Percentiles rank a stretch among this genome's conserved stretches.
phyloP scores from a whole-genome alignment of 1,140 invertebrate genomes.

The Zophobas atratus region DNA sequence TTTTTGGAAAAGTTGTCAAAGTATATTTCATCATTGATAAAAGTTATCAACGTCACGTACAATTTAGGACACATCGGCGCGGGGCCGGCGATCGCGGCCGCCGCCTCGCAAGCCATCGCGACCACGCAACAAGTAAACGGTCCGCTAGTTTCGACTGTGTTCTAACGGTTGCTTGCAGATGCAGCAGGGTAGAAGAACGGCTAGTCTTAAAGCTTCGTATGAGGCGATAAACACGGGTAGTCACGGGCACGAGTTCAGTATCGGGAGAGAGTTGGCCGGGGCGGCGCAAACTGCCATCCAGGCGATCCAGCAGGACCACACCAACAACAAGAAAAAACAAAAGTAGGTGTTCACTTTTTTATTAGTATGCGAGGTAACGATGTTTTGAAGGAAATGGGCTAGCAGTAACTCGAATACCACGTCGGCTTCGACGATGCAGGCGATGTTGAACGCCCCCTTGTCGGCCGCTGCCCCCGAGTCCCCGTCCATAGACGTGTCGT shows the following conservation, averaged over 20 bases:
- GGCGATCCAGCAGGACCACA: constrained; percentile 74
- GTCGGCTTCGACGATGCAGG: constrained; percentile 54
- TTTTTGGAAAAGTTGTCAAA: too few species aligned
- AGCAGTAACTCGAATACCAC: constrained; percentile 52
- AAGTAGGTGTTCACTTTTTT: constrained; percentile 68
- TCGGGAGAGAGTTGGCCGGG: constrained; percentile 80
- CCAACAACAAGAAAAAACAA: constrained; percentile 77
- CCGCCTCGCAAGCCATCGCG: constrained; percentile 96
- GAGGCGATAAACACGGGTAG: constrained; percentile 84
- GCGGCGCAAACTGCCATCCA: constrained; percentile 86
- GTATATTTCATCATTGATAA: too few species aligned
- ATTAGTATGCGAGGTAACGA: constrained; percentile 18
- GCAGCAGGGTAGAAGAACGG: constrained; percentile 94
- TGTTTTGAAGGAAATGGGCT: constrained; percentile 54
- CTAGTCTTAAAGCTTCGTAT: constrained; percentile 95
- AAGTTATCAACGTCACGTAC: constrained; percentile 65
- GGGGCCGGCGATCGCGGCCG: constrained; percentile 92
- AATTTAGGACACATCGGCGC: constrained; percentile 78
- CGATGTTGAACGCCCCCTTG: constrained; percentile 49
- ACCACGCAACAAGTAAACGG: constrained; percentile 89
- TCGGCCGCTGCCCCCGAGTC: constrained; percentile 57
- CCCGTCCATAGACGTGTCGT: constrained; percentile 57
- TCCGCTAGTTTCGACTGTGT: background rate
- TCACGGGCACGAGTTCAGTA: constrained; percentile 72
- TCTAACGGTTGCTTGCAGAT: constrained; percentile 72